Evolutionary conservation across 2,797 vertebrate genomes (phyloP), one percentile per base, ranked within the genome.

Genomic region (Crocodylus rhombifer): DNA sequence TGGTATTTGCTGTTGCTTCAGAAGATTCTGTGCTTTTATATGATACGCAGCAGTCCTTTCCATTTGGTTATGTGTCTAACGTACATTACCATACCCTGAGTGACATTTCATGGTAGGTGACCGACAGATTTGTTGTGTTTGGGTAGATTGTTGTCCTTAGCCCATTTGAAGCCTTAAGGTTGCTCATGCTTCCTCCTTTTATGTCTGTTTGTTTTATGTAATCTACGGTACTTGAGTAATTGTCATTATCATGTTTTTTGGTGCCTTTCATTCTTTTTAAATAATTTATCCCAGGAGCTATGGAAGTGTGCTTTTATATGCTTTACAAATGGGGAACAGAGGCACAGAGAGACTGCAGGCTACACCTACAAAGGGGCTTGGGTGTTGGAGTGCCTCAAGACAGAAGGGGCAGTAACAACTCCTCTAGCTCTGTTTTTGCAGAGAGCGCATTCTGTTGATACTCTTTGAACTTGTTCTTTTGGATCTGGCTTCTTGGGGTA

Each of bases 31-130:
- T 99, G 95, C 98, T 99, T 58, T 96, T 99, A 71, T 99, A 99
- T 36, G 99, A 99, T 91, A 99, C 99, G 0, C 99, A 99, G 95
- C 99, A 99, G 97, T 97, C 97, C 1, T 98, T 99, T 92, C 99
- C 99, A 0, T 99, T 99, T 14, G 99, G 98, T 93, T 98, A 99
- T 3, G 98, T 99, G 91, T 99, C 99, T 65, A 99, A 99, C 95
- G 98, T 99, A 94, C 99, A 99, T 95, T 99, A 99, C 96, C 99
- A 99, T 96, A 99, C 99, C 4, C 98, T 99, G 91, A 99, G 99
- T 82, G 99, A 99, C 87, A 97, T 99, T 69, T 99, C 99, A 36
- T 99, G 99, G 99, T 99, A 96, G 95, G 98, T 88, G 95, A 92
- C 80, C 23, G 4, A 65, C 51, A 17, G 0, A 3, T 74, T 30